A percentile compares a stretch with the other conserved stretches of the same genome.
Evolutionary conservation across 2,113 vertebrate species (phyloP).

Genomic region (Strix aluco): DNA sequence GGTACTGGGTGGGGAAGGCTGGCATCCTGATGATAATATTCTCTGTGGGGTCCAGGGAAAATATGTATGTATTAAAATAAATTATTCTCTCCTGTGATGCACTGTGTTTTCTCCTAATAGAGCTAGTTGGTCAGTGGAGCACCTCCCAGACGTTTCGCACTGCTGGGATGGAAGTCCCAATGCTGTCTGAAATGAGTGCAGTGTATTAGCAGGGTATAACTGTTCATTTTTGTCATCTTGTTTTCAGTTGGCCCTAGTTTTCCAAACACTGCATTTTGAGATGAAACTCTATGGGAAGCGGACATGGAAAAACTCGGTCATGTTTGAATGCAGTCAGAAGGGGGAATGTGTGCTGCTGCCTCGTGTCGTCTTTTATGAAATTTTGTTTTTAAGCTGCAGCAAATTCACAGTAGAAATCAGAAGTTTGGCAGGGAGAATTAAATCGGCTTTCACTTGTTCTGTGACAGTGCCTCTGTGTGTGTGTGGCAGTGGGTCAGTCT

Average conservation of each 20-base stretch:
- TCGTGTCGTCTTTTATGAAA: neutral
- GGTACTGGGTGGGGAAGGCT: neutral
- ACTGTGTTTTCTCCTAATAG: neutral
- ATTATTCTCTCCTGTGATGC: neutral
- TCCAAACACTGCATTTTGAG: neutral
- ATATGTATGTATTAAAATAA: neutral
- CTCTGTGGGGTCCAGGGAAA: neutral
- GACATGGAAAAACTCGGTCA: neutral
- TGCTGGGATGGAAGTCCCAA: neutral
- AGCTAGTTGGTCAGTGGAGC: neutral
- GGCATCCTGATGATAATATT: neutral
- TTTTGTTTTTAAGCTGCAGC: neutral
- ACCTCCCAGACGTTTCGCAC: neutral
- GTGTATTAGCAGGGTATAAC: neutral
- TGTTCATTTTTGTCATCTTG: neutral
- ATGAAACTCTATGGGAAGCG: neutral
- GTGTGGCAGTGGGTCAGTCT: neutral
- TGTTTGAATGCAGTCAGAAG: neutral
- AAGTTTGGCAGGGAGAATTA: neutral
- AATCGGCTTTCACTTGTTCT: neutral
- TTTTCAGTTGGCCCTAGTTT: neutral
- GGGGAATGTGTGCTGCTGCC: neutral
- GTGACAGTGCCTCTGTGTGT: rapidly evolving
- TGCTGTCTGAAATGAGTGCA: neutral
- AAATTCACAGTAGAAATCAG: neutral